Conservation (phyloP, 1,140 invertebrate species). For the Drosophila sturtevanti region DNA sequence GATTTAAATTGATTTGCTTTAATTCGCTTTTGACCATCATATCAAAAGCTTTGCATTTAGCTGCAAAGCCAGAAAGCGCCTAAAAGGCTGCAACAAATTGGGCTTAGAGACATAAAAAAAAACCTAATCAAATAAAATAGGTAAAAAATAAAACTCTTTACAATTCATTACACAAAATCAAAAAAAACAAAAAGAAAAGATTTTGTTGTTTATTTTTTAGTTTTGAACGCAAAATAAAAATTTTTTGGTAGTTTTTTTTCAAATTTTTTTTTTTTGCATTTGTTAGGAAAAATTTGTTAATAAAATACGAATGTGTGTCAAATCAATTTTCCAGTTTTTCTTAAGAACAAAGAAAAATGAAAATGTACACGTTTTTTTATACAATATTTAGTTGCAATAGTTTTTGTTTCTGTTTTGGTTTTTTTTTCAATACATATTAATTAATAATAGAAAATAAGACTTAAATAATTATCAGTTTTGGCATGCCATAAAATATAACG, state of each 20-base stretch:
- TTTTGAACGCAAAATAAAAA: constrained; percentile 16
- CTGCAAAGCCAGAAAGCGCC: constrained; percentile 13
- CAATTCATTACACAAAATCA: background rate
- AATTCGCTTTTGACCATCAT: background rate
- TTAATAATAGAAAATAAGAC: background rate
- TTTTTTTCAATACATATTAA: constrained; percentile 1
- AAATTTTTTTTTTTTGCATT: constrained; percentile 19
- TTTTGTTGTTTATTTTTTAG: constrained; percentile 18
- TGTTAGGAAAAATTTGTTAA: constrained; percentile 37
- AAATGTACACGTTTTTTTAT: background rate
- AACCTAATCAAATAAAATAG: background rate
- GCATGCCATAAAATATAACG: background rate
- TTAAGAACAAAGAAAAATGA: background rate
- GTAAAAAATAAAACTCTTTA: background rate
- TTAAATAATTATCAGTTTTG: constrained; percentile 1
- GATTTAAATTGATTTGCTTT: background rate
- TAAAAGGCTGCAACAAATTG: constrained; percentile 20
- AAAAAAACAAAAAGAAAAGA: constrained; percentile 20
- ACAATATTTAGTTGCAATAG: constrained; percentile 6
- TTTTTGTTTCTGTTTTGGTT: constrained; percentile 15
- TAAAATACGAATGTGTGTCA: constrained; percentile 47
- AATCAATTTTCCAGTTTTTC: background rate
- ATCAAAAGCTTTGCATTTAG: constrained; percentile 6
- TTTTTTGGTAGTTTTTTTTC: constrained; percentile 14
- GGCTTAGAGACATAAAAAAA: background rate